Percentiles rank a stretch among this genome's conserved stretches.
phyloP scores from a whole-genome alignment of 2,113 vertebrate species.

The Gavialis gangeticus region DNA sequence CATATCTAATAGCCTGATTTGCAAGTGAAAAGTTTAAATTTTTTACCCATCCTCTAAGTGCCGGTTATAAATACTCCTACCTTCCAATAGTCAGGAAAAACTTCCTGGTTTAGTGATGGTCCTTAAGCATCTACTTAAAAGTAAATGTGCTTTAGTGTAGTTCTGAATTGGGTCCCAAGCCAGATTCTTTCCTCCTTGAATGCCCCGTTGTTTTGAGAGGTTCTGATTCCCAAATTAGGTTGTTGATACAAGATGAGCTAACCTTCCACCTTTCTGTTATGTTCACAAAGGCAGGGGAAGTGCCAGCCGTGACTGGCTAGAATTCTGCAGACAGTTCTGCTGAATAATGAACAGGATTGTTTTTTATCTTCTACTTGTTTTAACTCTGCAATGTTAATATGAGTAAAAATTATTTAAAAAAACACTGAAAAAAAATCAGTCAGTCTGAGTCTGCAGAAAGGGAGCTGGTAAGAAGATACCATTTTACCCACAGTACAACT shows the following conservation, averaged over 20 bases:
- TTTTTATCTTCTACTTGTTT: neutral
- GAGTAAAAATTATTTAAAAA: neutral
- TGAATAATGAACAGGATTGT: neutral
- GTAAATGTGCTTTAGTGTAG: neutral
- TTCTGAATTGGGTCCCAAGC: neutral
- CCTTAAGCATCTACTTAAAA: too few relatives aligned
- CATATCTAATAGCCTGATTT: neutral
- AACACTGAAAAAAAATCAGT: neutral
- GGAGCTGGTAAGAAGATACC: neutral
- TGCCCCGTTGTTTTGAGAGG: neutral
- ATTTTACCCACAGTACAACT: neutral
- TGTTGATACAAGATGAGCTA: neutral
- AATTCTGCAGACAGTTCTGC: neutral
- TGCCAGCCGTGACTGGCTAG: neutral
- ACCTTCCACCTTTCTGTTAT: neutral
- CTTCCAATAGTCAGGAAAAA: neutral
- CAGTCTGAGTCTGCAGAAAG: neutral
- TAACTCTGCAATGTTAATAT: neutral
- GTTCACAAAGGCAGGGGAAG: neutral
- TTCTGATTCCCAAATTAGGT: neutral
- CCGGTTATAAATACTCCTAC: neutral
- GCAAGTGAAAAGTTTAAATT: neutral
- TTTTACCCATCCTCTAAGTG: neutral
- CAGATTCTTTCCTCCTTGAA: neutral
- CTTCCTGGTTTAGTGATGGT: neutral